A percentile compares a stretch with the other conserved stretches of the same genome.
These are phyloP conservation scores for Drosophila setosimentum DNA, from an alignment of 2,888 invertebrate genomes.

Conservation along the genomic window DNA sequence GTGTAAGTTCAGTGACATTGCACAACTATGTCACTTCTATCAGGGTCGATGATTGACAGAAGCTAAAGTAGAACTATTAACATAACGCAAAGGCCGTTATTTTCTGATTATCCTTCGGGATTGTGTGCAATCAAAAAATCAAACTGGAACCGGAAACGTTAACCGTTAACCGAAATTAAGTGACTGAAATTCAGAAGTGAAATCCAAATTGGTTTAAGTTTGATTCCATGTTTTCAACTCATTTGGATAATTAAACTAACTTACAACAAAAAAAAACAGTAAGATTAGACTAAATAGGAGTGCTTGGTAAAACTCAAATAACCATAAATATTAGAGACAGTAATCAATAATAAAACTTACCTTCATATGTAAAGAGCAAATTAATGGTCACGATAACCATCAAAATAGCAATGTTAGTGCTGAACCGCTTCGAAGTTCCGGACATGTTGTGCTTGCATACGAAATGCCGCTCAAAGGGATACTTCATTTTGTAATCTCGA, in stretches of 20 bases:
- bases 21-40: background rate
- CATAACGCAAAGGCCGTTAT: background rate
- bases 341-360: slow-evolving; percentile 33
- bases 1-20: slow-evolving; percentile 8
- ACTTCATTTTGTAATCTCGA: slow-evolving; percentile 56
- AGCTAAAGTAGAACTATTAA: background rate
- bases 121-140: background rate
- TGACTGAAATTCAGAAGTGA: background rate
- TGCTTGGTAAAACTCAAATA: background rate
- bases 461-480: slow-evolving; percentile 32
- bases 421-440: slow-evolving; percentile 5
- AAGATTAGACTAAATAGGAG: background rate
- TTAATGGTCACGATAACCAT: slow-evolving; percentile 23
- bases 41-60: background rate
- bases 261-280: background rate
- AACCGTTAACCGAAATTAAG: background rate
- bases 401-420: slow-evolving; percentile 19
- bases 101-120: background rate
- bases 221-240: background rate
- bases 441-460: slow-evolving; percentile 10
- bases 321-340: background rate
- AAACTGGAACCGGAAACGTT: background rate
- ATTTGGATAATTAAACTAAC: background rate
- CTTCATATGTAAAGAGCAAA: slow-evolving; percentile 33
- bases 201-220: background rate